A percentile compares a stretch with the other conserved stretches of the same genome.
Conservation (phyloP, 2,113 vertebrate species). For the Thamnaconus septentrionalis region DNA sequence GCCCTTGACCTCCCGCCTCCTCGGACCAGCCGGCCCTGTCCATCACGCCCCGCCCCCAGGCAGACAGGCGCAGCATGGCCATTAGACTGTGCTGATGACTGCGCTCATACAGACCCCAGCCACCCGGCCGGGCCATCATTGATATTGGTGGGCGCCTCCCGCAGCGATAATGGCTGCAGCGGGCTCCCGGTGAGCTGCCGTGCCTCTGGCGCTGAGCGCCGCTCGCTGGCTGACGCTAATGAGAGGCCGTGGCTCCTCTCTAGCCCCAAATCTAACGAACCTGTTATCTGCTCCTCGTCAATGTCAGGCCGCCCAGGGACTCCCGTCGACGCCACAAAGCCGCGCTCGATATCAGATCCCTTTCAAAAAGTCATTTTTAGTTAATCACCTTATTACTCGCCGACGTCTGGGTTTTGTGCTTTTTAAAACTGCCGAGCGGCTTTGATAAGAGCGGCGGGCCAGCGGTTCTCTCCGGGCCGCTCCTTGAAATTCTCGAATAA, state of each 20-base stretch:
- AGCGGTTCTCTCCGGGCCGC: conserved; percentile 6
- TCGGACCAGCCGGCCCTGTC: conserved; percentile 1
- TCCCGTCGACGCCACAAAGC: conserved; percentile 47
- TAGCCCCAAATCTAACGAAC: conserved; percentile 21
- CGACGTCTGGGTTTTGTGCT: conserved; percentile 21
- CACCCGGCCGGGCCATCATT: background rate
- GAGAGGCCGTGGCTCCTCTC: conserved; percentile 10
- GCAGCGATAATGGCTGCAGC: background rate
- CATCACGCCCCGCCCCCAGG: background rate
- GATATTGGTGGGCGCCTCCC: background rate
- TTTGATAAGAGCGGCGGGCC: conserved; percentile 9
- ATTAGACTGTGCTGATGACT: background rate
- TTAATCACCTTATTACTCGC: conserved; percentile 30
- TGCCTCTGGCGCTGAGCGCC: background rate
- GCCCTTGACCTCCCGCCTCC: conserved; percentile 3
- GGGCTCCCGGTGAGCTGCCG: background rate
- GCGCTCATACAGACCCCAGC: background rate
- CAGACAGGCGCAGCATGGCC: background rate
- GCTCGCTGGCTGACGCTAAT: conserved; percentile 6
- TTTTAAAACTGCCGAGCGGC: conserved; percentile 18
- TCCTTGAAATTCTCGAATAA: background rate
- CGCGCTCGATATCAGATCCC: conserved; percentile 22
- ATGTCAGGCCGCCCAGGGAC: conserved; percentile 35
- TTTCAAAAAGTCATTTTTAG: conserved; percentile 34
- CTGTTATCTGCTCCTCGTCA: conserved; percentile 38